These are phyloP conservation scores for Diarsia brunnea DNA, from an alignment of 2,888 invertebrate genomes.

Conservation along the genomic window DNA sequence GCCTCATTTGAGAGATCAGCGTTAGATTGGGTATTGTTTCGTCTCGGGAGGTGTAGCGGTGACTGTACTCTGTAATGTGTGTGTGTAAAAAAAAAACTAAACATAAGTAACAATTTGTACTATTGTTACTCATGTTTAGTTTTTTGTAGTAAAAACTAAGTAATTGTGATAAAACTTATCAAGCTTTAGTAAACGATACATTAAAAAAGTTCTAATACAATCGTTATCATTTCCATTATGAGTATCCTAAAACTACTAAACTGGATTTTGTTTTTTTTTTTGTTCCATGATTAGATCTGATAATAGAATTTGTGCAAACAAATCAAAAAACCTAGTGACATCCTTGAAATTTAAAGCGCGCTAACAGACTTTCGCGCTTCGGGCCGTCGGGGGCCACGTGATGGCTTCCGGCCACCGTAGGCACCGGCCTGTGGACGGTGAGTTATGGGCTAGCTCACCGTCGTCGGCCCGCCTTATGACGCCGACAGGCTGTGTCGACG, in stretches of 20 bases:
- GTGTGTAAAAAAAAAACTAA: too few species aligned
- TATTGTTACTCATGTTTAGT: not conserved
- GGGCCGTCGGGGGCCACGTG: too few species aligned
- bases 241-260: not conserved
- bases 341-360: not conserved
- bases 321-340: not conserved
- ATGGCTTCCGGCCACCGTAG: too few species aligned
- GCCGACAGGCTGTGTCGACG: too few species aligned
- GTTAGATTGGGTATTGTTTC: not conserved
- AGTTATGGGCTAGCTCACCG: too few species aligned
- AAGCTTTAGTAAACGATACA: conserved; percentile 6
- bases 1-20: not conserved
- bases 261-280: not conserved
- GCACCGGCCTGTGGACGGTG: too few species aligned
- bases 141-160: not conserved
- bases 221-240: not conserved
- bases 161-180: not conserved
- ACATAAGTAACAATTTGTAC: too few species aligned
- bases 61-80: too few species aligned
- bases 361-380: too few species aligned
- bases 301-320: not conserved
- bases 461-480: too few species aligned
- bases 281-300: not conserved
- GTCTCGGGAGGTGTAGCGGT: not conserved
- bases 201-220: not conserved